Evolutionary conservation across 1,140 invertebrate species (phyloP).

Genomic region (Drosophila repletoides): DNA sequence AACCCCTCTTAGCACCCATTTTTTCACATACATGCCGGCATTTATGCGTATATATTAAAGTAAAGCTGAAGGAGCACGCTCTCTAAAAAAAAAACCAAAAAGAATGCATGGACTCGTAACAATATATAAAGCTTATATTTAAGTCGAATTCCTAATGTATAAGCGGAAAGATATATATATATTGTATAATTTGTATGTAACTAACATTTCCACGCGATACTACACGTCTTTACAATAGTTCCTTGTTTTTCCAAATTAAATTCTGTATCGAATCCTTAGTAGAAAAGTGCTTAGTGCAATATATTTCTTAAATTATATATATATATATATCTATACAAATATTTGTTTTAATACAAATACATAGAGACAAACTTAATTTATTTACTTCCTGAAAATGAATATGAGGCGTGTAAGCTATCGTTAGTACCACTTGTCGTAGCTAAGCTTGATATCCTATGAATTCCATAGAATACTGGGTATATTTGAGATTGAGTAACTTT

Average conservation of each 20-base stretch:
- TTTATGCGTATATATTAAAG: constrained; percentile 39
- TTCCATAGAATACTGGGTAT: too few species aligned
- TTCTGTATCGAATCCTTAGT: constrained; percentile 1
- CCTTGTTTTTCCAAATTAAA: constrained; percentile 20
- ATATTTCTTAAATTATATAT: constrained; percentile 9
- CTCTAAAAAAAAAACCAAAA: constrained; percentile 51
- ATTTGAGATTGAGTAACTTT: too few species aligned
- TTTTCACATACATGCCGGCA: constrained; percentile 28
- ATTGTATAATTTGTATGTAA: constrained; percentile 32
- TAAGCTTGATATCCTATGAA: too few species aligned
- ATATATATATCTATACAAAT: constrained; percentile 12
- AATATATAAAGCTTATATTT: constrained; percentile 50
- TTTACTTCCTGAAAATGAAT: too few species aligned
- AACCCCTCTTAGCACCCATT: constrained; percentile 12
- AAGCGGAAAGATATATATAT: constrained; percentile 47
- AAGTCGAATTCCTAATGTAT: constrained; percentile 56
- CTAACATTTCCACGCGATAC: constrained; percentile 11
- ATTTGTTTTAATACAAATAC: too few species aligned
- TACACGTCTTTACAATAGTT: constrained; percentile 15
- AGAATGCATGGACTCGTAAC: constrained; percentile 37
- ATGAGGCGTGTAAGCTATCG: too few species aligned
- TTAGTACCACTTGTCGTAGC: too few species aligned
- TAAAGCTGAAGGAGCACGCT: constrained; percentile 68
- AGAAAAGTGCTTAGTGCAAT: constrained; percentile 42
- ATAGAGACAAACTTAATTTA: too few species aligned